A percentile compares a stretch with the other conserved stretches of the same genome.
These are phyloP conservation scores for Pitangus sulphuratus DNA, from an alignment of 2,797 vertebrate species.

Conservation along the genomic window DNA sequence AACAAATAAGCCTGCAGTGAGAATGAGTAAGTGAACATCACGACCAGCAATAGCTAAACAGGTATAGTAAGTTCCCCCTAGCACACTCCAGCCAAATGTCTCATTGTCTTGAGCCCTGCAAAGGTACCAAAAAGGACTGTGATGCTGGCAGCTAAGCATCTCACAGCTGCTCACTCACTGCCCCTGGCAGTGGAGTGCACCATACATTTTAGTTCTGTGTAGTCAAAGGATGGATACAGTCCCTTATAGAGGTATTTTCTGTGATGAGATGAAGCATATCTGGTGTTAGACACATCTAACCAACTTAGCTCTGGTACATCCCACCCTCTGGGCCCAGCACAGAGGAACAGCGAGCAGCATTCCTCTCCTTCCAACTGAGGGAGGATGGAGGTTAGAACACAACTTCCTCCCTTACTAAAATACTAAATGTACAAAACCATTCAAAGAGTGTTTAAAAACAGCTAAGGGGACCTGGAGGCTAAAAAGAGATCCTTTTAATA, in stretches of 20 bases:
- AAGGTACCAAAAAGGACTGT: neutral
- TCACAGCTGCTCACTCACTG: neutral
- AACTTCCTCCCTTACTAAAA: neutral
- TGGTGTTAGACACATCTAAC: neutral
- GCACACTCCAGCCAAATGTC: neutral
- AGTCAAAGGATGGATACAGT: neutral
- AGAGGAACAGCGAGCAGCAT: neutral
- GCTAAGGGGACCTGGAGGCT: neutral
- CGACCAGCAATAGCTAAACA: neutral
- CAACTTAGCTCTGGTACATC: neutral
- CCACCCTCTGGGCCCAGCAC: neutral
- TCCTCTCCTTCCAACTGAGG: neutral
- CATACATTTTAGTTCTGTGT: neutral
- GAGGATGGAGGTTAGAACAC: neutral
- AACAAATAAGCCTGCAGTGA: neutral
- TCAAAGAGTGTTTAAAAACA: neutral
- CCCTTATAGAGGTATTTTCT: neutral
- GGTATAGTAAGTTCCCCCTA: neutral
- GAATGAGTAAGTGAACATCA: neutral
- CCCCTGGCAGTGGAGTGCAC: neutral
- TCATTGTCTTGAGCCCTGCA: fast-evolving
- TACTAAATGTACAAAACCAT: neutral
- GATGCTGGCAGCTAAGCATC: neutral
- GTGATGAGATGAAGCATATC: neutral
- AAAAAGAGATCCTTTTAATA: neutral